phyloP scores from a whole-genome alignment of 1,140 invertebrate species.

The Drosophila watanabei region DNA sequence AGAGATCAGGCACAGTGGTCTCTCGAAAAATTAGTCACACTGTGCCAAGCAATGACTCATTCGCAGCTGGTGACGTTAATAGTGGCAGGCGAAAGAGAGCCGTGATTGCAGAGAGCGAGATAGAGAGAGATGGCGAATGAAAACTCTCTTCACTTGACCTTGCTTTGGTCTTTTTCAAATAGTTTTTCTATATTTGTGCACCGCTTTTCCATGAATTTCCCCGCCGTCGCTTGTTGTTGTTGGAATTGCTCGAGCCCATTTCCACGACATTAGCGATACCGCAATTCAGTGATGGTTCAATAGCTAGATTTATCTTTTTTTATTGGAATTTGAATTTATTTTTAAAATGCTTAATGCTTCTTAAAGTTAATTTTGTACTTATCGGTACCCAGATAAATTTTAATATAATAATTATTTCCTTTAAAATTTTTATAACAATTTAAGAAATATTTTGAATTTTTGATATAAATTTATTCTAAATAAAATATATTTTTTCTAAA shows the following conservation, averaged over 20 bases:
- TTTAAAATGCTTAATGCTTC: no score
- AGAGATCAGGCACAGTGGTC: constrained; percentile 41
- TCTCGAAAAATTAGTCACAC: constrained; percentile 31
- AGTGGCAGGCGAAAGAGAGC: constrained; percentile 31
- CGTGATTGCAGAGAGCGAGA: neutral
- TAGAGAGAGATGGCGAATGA: neutral
- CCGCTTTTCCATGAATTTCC: constrained; percentile 71
- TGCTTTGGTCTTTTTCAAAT: constrained; percentile 79
- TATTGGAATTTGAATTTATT: neutral
- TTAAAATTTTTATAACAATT: no score
- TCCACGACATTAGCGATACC: constrained; percentile 44
- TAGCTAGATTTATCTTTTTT: neutral
- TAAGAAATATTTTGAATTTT: no score
- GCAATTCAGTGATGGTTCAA: constrained; percentile 25
- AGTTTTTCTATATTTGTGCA: constrained; percentile 70
- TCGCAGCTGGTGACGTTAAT: constrained; percentile 60
- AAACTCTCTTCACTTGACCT: constrained; percentile 67
- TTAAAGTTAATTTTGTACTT: no score
- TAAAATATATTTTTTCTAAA: no score
- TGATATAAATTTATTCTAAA: no score
- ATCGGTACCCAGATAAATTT: no score
- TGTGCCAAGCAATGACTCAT: constrained; percentile 54
- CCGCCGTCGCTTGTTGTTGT: constrained; percentile 7
- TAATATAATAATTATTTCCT: no score
- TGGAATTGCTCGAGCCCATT: constrained; percentile 25